Evolutionary conservation across 37 sponge, comb jelly and placozoan genomes (phyloP), one percentile per base, ranked within the genome.

Genomic region (Eunapius fragilis): DNA sequence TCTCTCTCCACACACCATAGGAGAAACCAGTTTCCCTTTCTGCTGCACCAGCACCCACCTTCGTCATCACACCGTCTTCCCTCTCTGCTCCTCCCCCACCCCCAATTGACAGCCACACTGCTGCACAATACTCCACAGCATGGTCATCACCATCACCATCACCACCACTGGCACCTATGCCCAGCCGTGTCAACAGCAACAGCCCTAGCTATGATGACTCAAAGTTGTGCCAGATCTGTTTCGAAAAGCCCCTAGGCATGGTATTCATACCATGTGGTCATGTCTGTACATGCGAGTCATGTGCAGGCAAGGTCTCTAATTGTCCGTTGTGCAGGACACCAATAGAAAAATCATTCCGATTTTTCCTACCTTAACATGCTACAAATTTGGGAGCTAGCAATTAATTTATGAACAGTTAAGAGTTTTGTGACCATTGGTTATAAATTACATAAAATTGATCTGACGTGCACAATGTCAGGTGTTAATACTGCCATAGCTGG

Each of bases 181-280:
- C n/a, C n/a, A 25, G 23, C 25, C 36, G 26, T 0, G 13, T 25
- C 22, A 9, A 10, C 69, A 33, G 26, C 85, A 67, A 34, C 69
- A 26, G 71, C 25, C 0, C 67, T 37, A 2, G 23, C 77, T 23
- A 17, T 33, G 69, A 76, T 32, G 71, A 77, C 7, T 35, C 27
- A 22, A 77, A 32, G 23, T 36, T 48, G 68, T 91, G 92, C 69
- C 81, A 87, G 2, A 81, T 91, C 30, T 91, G 92, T 80, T 75
- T 91, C 69, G 87, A 84, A 76, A 69, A 71, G 31, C 80, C 84
- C 24, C 79, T 83, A 26, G 81, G 87, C 72, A 84, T 84, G 69
- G 87, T 87, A 47, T 70, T 91, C 22, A 32, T 84, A 2, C 92
- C 92, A 6, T 91, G 92, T 78, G 75, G 92, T 25, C 92, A 91